Evolutionary conservation across 2,888 invertebrate species (phyloP).

Genomic region (Galerucella calmariensis): DNA sequence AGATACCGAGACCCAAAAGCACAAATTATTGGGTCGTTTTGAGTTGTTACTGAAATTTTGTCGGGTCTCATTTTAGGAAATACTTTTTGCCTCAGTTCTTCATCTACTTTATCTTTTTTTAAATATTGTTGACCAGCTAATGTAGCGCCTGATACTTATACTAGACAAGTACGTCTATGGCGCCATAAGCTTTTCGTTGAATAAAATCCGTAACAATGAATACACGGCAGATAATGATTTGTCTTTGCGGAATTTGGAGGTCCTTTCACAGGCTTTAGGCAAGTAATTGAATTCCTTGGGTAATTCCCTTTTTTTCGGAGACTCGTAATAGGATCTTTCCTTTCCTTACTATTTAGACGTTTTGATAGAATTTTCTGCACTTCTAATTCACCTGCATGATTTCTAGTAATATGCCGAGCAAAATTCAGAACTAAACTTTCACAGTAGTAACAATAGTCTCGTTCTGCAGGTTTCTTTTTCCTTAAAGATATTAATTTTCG

Average conservation of each 20-base stretch:
- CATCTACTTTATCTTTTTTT: not conserved
- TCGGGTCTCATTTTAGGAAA: constrained; percentile 39
- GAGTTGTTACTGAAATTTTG: constrained; percentile 35
- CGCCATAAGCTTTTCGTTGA: constrained; percentile 8
- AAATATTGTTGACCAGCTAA: no score
- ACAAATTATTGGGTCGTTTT: constrained; percentile 40
- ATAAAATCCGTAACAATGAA: constrained; percentile 5
- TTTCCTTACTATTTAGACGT: not conserved
- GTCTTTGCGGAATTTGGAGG: not conserved
- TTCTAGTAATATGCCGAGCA: constrained; percentile 34
- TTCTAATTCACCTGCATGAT: constrained; percentile 34
- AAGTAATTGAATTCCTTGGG: not conserved
- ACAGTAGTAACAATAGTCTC: constrained; percentile 31
- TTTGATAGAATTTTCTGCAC: constrained; percentile 24
- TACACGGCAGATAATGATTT: not conserved
- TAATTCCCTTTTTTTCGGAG: not conserved
- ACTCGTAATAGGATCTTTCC: not conserved
- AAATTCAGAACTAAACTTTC: constrained; percentile 39
- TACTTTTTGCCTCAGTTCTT: constrained; percentile 9
- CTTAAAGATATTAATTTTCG: not conserved
- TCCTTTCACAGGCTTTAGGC: not conserved
- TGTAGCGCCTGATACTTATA: not conserved
- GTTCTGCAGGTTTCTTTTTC: not conserved
- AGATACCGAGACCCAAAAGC: constrained; percentile 40
- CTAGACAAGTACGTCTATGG: constrained; percentile 1